phyloP scores from a whole-genome alignment of 2,797 vertebrate genomes.

The Acanthiza pusilla region DNA sequence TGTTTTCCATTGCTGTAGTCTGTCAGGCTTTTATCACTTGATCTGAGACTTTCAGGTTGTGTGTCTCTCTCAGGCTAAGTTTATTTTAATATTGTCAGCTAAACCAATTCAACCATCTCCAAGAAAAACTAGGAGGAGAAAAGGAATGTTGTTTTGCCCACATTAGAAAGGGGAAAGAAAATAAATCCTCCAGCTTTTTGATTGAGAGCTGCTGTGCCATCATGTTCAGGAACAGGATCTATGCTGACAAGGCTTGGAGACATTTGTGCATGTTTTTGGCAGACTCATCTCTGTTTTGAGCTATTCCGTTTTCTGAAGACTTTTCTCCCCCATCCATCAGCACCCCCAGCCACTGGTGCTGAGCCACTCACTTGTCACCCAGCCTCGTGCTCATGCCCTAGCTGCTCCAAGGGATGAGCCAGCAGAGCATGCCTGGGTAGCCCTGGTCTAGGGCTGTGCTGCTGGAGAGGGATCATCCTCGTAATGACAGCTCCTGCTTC shows the following conservation, averaged over 20 bases:
- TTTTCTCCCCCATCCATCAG: neutral
- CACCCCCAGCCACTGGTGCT: neutral
- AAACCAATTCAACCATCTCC: conserved; percentile 45
- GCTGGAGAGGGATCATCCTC: neutral
- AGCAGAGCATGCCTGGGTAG: neutral
- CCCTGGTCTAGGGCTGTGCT: neutral
- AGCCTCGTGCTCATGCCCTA: neutral
- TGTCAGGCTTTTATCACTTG: conserved; percentile 52
- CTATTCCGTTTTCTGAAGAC: neutral
- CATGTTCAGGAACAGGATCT: neutral
- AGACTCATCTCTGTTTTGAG: neutral
- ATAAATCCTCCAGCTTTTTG: conserved; percentile 1
- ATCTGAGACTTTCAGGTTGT: conserved; percentile 61
- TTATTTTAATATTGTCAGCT: conserved; percentile 41
- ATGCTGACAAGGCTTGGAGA: neutral
- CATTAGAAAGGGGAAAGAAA: conserved; percentile 8
- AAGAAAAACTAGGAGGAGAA: neutral
- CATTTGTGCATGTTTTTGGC: fast-evolving
- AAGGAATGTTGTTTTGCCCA: conserved; percentile 35
- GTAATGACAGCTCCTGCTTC: neutral
- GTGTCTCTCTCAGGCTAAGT: neutral
- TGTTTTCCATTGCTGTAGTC: conserved; percentile 22
- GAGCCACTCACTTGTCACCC: neutral
- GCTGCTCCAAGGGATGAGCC: fast-evolving
- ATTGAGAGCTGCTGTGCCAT: neutral